Base-by-base conservation (phyloP, 2,113 vertebrate species). In the Nycticorax nycticorax region DNA sequence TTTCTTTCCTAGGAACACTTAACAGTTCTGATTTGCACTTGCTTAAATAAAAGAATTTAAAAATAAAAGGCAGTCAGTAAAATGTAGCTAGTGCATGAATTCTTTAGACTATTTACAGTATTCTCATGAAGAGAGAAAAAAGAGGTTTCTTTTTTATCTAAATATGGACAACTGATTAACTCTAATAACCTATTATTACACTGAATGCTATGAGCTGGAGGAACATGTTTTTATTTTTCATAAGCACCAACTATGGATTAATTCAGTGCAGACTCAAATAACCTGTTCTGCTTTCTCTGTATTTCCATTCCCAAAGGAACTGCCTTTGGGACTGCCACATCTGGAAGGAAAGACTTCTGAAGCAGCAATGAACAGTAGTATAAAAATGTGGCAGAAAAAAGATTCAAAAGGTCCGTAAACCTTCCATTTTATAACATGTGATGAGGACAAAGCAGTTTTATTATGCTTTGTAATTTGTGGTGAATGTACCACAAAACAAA, bases 401-500 rank as follows among this genome's bases (percentile, higher is more conserved):
- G 7, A 88, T 16, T 53, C 20, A 43, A 39, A 88, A 66, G 5
- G 18, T 21, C 20, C 68, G 14, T 63, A 79, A 94, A 45, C 13
- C 6, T 66, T 83, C 18, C 1, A n/a, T 71, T 89, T 82, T 52
- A 30, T n/a, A 59, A 14, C 3, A 43, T 5, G 1, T 24, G 64
- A 64, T 52, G 23, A 88, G 6, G 24, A 53, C 4, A 80, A 80
- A 87, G 1, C 0, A 23, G 8, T 52, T 85, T 76, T 47, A 37
- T 52, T 53, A 22, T 30, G 10, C 8, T 85, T 79, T 76, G 33
- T 24, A 59, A 32, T 60, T 68, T 52, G 6, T 8, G 0, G 8
- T n/a, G 21, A 75, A 33, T 0, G 0, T 32, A 41, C 39, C 0
- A 1, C 66, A 45, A 33, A 81, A 33, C 74, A 21, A 47, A 59